A percentile compares a stretch with the other conserved stretches of the same genome.
Conservation (phyloP, 1,140 invertebrate genomes). For the Drosophila paulistorum region DNA sequence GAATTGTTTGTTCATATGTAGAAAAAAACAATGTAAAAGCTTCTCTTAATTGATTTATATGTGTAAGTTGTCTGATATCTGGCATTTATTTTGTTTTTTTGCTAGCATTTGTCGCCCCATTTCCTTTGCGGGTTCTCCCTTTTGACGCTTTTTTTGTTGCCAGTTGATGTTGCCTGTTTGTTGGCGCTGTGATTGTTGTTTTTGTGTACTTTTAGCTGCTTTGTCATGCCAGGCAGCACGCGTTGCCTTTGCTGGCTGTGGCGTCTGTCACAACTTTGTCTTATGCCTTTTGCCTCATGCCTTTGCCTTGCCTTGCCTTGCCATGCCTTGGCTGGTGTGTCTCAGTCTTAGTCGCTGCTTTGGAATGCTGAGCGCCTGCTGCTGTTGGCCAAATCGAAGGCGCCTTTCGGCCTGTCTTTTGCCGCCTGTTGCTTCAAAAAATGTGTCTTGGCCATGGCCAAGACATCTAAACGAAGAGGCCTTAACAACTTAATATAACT, state of each 20-base stretch:
- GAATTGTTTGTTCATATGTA: too few species aligned
- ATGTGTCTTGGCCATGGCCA: conserved; percentile 60
- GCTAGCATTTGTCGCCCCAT: neutral
- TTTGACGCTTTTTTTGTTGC: conserved; percentile 43
- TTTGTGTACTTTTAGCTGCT: conserved; percentile 27
- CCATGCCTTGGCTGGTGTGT: too few species aligned
- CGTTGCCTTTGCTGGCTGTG: conserved; percentile 17
- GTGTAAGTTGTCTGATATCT: neutral
- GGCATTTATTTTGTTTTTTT: neutral
- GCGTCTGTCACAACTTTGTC: conserved; percentile 11
- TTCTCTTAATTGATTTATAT: conserved; percentile 8
- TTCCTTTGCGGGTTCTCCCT: conserved; percentile 15
- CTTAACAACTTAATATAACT: conserved; percentile 3
- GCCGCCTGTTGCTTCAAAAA: conserved; percentile 18
- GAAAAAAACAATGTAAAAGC: too few species aligned
- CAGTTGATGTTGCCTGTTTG: conserved; percentile 23
- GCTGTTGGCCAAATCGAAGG: conserved; percentile 15
- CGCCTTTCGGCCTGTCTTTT: conserved; percentile 10
- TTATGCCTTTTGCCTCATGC: neutral
- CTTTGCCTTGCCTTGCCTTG: too few species aligned
- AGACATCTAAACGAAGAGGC: conserved; percentile 26
- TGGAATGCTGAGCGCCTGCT: conserved; percentile 20
- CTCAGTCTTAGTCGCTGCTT: neutral
- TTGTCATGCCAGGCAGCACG: conserved; percentile 45
- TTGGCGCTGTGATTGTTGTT: conserved; percentile 15